phyloP scores from a whole-genome alignment of 1,140 invertebrate species.

The Heterodera schachtii region DNA sequence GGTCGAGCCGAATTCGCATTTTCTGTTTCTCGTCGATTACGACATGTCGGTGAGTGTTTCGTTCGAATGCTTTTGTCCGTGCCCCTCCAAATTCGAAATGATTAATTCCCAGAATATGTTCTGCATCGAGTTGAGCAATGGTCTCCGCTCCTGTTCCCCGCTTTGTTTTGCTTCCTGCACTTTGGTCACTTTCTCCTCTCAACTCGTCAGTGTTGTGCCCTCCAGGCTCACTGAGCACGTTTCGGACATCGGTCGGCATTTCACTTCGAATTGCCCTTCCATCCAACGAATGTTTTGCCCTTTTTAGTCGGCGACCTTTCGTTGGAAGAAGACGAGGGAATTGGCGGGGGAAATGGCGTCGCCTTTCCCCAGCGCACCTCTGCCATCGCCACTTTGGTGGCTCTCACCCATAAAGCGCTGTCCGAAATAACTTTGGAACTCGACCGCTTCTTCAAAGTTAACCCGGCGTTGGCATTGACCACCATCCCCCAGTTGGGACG shows the following conservation, averaged over 20 bases:
- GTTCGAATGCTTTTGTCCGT: background rate
- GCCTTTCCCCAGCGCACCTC: background rate
- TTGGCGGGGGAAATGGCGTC: slow-evolving; percentile 2
- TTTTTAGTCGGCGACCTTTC: slow-evolving; percentile 32
- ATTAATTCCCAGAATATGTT: slow-evolving; percentile 45
- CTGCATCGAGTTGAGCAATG: slow-evolving; percentile 38
- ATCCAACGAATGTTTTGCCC: background rate
- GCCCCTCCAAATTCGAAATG: background rate
- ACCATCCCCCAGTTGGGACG: slow-evolving; percentile 13
- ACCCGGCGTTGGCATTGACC: slow-evolving; percentile 22
- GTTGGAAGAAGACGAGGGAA: slow-evolving; percentile 38
- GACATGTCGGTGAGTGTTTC: slow-evolving; percentile 33
- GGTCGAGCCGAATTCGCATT: slow-evolving; percentile 36
- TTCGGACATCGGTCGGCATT: background rate
- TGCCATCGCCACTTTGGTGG: slow-evolving; percentile 35
- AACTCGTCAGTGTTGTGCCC: slow-evolving; percentile 41
- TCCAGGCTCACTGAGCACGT: slow-evolving; percentile 3
- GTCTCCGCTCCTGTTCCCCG: slow-evolving; percentile 16
- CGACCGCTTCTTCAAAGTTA: slow-evolving; percentile 31
- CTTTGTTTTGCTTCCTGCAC: slow-evolving; percentile 46
- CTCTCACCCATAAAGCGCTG: slow-evolving; percentile 45
- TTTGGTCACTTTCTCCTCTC: slow-evolving; percentile 33
- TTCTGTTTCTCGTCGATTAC: slow-evolving; percentile 43
- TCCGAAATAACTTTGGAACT: slow-evolving; percentile 42
- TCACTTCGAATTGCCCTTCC: background rate